Conservation (phyloP, 2,797 vertebrate species). For the Galagoides demidoff region DNA sequence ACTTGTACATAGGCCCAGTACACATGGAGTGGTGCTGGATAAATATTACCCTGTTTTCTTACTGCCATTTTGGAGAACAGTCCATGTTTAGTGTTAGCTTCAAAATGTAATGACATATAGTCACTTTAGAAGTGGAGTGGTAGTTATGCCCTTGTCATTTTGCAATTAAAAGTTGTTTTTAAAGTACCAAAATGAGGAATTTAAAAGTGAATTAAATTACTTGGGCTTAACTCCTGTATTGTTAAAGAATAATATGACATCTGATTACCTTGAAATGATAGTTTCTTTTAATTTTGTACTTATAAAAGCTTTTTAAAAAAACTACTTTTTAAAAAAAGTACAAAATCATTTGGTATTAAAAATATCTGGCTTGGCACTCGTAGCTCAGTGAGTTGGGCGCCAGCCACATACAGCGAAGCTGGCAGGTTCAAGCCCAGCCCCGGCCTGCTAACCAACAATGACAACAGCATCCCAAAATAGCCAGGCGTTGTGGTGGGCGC, state of each 20-base stretch:
- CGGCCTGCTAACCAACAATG: too few relatives aligned
- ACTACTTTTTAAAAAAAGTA: conserved; percentile 13
- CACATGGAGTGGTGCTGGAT: background rate
- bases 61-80: background rate
- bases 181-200: background rate
- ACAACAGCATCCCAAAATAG: too few relatives aligned
- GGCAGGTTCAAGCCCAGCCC: too few relatives aligned
- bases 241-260: background rate
- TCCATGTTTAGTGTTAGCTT: background rate
- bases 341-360: background rate
- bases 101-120: background rate
- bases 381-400: too few relatives aligned
- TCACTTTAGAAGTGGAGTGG: background rate
- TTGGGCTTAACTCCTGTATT: background rate
- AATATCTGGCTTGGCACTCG: too few relatives aligned
- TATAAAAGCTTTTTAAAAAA: background rate
- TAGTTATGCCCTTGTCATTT: background rate
- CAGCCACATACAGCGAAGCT: too few relatives aligned
- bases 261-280: conserved; percentile 7
- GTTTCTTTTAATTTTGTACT: conserved; percentile 14
- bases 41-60: background rate
- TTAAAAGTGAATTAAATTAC: conserved; percentile 16
- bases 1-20: background rate
- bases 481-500: too few relatives aligned
- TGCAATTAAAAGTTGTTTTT: conserved; percentile 15